Evolutionary conservation across 2,113 vertebrate genomes (phyloP).

Genomic region (Anhinga rufa): DNA sequence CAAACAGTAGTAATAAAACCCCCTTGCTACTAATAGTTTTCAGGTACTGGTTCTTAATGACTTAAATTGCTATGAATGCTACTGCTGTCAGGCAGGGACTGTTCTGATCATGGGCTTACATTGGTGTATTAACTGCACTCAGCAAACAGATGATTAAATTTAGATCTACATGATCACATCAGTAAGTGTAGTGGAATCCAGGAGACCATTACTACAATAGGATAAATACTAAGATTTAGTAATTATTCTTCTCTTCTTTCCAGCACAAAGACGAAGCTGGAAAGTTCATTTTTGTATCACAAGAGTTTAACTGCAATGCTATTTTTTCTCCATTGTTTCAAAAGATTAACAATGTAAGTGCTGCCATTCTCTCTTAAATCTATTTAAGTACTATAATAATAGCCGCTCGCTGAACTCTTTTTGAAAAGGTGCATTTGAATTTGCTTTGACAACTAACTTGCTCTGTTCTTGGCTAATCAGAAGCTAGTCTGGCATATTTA

Average conservation of each 20-base stretch:
- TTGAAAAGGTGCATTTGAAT: slow-evolving; percentile 32
- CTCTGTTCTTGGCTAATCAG: slow-evolving; percentile 14
- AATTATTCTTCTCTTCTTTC: slow-evolving; percentile 21
- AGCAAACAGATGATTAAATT: background rate
- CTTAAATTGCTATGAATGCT: background rate
- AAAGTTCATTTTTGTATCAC: slow-evolving; percentile 20
- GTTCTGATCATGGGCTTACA: background rate
- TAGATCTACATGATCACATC: background rate
- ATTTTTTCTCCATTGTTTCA: slow-evolving; percentile 16
- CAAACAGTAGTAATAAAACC: background rate
- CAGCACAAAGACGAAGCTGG: background rate
- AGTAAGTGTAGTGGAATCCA: background rate
- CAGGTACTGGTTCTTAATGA: background rate
- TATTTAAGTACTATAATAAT: background rate
- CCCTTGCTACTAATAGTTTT: background rate
- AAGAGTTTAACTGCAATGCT: slow-evolving; percentile 16
- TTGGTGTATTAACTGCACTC: background rate
- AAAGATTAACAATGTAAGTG: slow-evolving; percentile 38
- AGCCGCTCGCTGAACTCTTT: background rate
- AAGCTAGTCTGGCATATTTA: background rate
- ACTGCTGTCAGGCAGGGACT: background rate
- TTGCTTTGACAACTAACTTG: slow-evolving; percentile 40
- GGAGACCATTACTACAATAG: background rate
- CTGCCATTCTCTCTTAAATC: slow-evolving; percentile 16
- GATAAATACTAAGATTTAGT: background rate